Conservation (phyloP, 1,140 invertebrate genomes). For the Aphelinus certus region DNA sequence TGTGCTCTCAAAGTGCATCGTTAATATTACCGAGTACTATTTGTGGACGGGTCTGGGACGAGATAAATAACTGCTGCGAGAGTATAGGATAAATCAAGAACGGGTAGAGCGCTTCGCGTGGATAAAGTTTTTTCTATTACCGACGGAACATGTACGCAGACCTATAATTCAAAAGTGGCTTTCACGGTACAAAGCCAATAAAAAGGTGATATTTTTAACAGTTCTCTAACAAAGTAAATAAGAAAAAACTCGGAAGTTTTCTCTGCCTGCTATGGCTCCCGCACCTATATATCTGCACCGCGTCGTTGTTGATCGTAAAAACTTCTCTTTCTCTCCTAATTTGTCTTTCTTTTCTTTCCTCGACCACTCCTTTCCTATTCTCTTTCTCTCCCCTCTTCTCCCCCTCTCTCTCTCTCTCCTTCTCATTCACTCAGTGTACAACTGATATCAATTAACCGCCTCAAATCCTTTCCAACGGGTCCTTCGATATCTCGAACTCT, state of each 20-base stretch:
- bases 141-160: neutral
- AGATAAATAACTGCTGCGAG: too few relatives aligned
- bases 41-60: too few relatives aligned
- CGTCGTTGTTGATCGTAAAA: slow-evolving; percentile 27
- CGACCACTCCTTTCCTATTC: neutral
- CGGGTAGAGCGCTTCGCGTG: neutral
- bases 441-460: too few relatives aligned
- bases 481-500: too few relatives aligned
- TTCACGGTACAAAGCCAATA: slow-evolving; percentile 19
- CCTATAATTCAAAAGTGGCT: slow-evolving; percentile 28
- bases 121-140: slow-evolving; percentile 17
- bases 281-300: slow-evolving; percentile 7
- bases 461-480: too few relatives aligned
- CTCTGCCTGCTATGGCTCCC: neutral
- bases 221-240: slow-evolving; percentile 19
- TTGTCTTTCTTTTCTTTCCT: slow-evolving; percentile 27
- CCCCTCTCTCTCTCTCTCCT: neutral
- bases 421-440: too few relatives aligned
- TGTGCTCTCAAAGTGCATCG: too few relatives aligned
- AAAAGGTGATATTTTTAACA: slow-evolving; percentile 23
- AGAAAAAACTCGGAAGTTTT: slow-evolving; percentile 25
- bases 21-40: too few relatives aligned
- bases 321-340: slow-evolving; percentile 34
- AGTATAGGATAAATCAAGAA: neutral
- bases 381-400: neutral